phyloP scores from a whole-genome alignment of 2,888 invertebrate species.

The Oxytorus armatus region DNA sequence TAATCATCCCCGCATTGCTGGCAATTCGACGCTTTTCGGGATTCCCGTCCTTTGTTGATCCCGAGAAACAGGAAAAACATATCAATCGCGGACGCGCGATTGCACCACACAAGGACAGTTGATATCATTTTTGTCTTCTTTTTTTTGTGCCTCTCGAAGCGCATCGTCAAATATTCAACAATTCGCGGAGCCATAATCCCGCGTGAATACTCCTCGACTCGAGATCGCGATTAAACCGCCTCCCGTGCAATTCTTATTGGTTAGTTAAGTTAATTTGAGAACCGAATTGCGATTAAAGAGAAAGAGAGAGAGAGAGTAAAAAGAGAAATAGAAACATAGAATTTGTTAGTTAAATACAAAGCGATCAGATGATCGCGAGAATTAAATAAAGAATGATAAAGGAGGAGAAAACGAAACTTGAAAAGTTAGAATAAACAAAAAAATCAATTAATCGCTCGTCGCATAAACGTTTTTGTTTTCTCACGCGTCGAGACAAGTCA shows the following conservation, averaged over 20 bases:
- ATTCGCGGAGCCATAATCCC: conserved; percentile 33
- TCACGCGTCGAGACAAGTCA: conserved; percentile 53
- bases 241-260: conserved; percentile 67
- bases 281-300: conserved; percentile 44
- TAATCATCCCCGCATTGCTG: conserved; percentile 20
- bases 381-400: conserved; percentile 24
- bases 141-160: conserved; percentile 41
- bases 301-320: conserved; percentile 46
- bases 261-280: conserved; percentile 63
- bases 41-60: conserved; percentile 39
- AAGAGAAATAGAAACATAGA: conserved; percentile 31
- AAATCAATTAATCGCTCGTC: conserved; percentile 51
- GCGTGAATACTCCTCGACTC: conserved; percentile 49
- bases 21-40: conserved; percentile 44
- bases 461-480: conserved; percentile 51
- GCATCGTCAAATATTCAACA: conserved; percentile 35
- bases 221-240: conserved; percentile 56
- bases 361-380: conserved; percentile 42
- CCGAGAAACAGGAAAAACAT: conserved; percentile 47
- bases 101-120: conserved; percentile 41
- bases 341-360: conserved; percentile 62
- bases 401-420: conserved; percentile 10
- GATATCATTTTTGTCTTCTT: background rate
- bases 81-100: conserved; percentile 57
- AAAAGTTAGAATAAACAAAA: background rate